A percentile compares a stretch with the other conserved stretches of the same genome.
phyloP scores from a whole-genome alignment of 2,888 invertebrate species.

The Polydrusus tereticollis region DNA sequence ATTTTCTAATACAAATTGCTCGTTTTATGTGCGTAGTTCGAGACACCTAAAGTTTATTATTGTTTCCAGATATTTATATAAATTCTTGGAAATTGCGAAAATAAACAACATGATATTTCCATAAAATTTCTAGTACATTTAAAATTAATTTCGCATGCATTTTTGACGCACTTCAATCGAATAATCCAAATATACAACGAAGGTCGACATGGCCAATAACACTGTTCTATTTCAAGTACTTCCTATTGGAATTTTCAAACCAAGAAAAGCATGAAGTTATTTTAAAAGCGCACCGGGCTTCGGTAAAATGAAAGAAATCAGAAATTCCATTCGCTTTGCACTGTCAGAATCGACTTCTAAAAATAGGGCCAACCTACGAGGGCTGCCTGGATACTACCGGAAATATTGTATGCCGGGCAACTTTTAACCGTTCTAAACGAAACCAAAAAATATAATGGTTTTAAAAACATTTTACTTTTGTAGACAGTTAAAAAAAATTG shows the following conservation, averaged over 20 bases:
- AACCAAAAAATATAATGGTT: too few relatives aligned
- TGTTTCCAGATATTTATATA: not conserved
- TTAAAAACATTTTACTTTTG: too few relatives aligned
- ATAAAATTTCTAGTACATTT: not conserved
- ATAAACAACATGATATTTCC: not conserved
- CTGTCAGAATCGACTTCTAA: not conserved
- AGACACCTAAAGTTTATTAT: not conserved
- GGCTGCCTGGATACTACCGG: not conserved
- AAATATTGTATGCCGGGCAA: not conserved
- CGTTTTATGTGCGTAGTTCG: not conserved
- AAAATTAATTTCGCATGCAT: not conserved
- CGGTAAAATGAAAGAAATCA: constrained; percentile 11
- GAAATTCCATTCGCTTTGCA: not conserved
- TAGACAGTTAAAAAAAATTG: too few relatives aligned
- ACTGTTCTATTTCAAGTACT: constrained; percentile 13
- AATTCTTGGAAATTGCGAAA: not conserved
- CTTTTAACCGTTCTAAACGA: too few relatives aligned
- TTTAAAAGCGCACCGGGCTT: not conserved
- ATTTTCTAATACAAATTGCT: not conserved
- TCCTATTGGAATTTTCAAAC: constrained; percentile 3
- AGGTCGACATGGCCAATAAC: constrained; percentile 3
- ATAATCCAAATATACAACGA: not conserved
- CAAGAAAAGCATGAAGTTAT: not conserved
- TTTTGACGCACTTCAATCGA: not conserved
- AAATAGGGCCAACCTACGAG: not conserved